phyloP scores from a whole-genome alignment of 1,140 invertebrate genomes.

The Musca domestica region DNA sequence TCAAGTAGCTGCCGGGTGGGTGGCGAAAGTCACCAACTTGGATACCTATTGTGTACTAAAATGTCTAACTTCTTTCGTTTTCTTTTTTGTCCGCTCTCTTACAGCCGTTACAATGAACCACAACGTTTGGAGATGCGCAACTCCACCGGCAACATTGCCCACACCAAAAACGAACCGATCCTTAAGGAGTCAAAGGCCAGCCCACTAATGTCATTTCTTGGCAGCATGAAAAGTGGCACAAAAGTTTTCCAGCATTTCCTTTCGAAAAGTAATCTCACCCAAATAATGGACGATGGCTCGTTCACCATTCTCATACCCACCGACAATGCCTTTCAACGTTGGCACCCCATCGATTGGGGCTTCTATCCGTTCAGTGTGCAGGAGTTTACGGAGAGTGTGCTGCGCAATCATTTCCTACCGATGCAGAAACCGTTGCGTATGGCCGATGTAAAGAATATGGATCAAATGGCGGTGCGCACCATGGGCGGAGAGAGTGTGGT shows the following conservation, averaged over 20 bases:
- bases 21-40: background rate
- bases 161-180: slow-evolving; percentile 50
- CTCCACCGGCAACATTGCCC: slow-evolving; percentile 40
- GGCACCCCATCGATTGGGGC: slow-evolving; percentile 69
- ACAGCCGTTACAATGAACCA: slow-evolving; percentile 50
- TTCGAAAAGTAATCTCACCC: slow-evolving; percentile 60
- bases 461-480: slow-evolving; percentile 57
- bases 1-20: no score
- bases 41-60: background rate
- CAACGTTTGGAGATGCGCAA: slow-evolving; percentile 50
- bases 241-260: slow-evolving; percentile 66
- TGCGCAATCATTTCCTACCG: slow-evolving; percentile 63
- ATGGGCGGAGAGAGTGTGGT: slow-evolving; percentile 59
- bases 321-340: slow-evolving; percentile 65
- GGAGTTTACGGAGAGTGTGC: slow-evolving; percentile 63
- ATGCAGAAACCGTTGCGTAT: slow-evolving; percentile 58
- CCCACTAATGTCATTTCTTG: slow-evolving; percentile 61
- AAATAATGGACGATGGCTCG: slow-evolving; percentile 59
- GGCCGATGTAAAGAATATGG: slow-evolving; percentile 57
- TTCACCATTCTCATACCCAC: slow-evolving; percentile 65
- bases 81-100: no score
- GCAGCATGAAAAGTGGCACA: slow-evolving; percentile 62
- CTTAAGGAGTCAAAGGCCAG: slow-evolving; percentile 58
- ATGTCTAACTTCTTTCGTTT: slow-evolving; percentile 20
- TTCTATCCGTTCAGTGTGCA: slow-evolving; percentile 68